Evolutionary conservation across 1,140 invertebrate species (phyloP).

Genomic region (Bombus confusus): DNA sequence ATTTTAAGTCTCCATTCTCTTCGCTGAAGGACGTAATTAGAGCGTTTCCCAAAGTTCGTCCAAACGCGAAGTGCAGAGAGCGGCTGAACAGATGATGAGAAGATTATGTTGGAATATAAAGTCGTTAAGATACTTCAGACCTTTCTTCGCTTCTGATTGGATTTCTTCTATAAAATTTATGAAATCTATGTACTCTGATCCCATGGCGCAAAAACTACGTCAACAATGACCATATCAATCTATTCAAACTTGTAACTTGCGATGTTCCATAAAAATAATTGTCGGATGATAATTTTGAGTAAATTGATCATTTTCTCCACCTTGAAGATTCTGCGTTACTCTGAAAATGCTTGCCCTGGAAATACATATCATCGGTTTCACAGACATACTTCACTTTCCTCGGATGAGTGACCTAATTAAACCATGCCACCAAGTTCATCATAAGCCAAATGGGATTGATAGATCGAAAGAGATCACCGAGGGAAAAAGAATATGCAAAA

Average conservation of each 20-base stretch:
- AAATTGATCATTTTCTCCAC: slow-evolving; percentile 11
- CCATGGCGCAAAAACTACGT: background rate
- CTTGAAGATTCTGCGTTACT: background rate
- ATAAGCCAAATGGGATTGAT: background rate
- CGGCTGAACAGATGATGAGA: slow-evolving; percentile 31
- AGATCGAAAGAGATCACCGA: background rate
- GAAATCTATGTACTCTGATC: background rate
- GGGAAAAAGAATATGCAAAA: background rate
- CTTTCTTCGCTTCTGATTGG: background rate
- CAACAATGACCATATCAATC: background rate
- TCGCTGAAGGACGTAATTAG: slow-evolving; percentile 61
- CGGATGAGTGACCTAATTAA: slow-evolving; percentile 42
- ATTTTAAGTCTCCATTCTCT: slow-evolving; percentile 60
- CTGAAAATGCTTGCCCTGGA: slow-evolving; percentile 32
- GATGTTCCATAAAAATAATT: background rate
- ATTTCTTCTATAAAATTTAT: background rate
- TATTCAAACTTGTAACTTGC: background rate
- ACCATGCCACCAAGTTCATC: slow-evolving; percentile 20
- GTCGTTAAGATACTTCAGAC: slow-evolving; percentile 33
- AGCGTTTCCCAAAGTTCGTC: slow-evolving; percentile 53
- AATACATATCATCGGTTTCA: slow-evolving; percentile 31
- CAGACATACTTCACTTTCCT: slow-evolving; percentile 24
- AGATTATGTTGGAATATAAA: slow-evolving; percentile 39
- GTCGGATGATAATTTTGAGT: background rate
- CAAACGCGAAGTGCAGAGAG: slow-evolving; percentile 22